A percentile compares a stretch with the other conserved stretches of the same genome.
phyloP scores from a whole-genome alignment of 92 coral and sea anemone species.

The Epizoanthus stellaris region DNA sequence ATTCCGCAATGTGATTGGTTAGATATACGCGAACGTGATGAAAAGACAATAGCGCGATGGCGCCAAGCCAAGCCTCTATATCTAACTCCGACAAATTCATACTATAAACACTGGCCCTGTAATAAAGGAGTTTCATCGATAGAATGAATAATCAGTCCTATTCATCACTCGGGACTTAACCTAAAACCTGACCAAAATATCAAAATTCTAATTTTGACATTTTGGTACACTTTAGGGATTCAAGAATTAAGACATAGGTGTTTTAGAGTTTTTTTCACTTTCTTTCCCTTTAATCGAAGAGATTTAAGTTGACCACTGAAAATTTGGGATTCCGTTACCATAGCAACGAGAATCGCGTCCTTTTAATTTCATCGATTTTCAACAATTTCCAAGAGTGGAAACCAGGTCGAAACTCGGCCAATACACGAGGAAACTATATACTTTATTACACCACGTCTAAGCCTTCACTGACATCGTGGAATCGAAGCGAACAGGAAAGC shows the following conservation, averaged over 20 bases:
- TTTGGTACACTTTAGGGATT: constrained; percentile 18
- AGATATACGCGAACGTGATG: too few relatives aligned
- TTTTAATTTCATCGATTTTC: constrained; percentile 13
- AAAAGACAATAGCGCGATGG: too few relatives aligned
- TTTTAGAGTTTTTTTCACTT: constrained; percentile 8
- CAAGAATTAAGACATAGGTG: not conserved
- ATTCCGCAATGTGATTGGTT: too few relatives aligned
- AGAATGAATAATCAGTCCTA: too few relatives aligned
- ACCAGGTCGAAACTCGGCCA: not conserved
- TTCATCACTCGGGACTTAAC: constrained; percentile 28
- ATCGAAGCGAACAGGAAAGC: constrained; percentile 17
- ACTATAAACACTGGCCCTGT: too few relatives aligned
- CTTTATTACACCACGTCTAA: constrained; percentile 33
- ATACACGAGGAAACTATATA: constrained; percentile 34
- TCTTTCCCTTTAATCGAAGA: constrained; percentile 4
- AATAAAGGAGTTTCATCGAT: too few relatives aligned
- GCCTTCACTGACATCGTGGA: constrained; percentile 9
- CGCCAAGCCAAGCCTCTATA: too few relatives aligned
- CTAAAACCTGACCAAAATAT: constrained; percentile 26
- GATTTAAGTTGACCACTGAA: constrained; percentile 5
- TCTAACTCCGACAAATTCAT: too few relatives aligned
- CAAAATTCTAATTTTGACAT: constrained; percentile 8
- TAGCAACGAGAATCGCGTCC: constrained; percentile 14
- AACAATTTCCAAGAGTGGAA: constrained; percentile 15
- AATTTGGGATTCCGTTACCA: constrained; percentile 30